Evolutionary conservation across 92 coral and sea anemone species (phyloP).

Genomic region (Montipora capitata): DNA sequence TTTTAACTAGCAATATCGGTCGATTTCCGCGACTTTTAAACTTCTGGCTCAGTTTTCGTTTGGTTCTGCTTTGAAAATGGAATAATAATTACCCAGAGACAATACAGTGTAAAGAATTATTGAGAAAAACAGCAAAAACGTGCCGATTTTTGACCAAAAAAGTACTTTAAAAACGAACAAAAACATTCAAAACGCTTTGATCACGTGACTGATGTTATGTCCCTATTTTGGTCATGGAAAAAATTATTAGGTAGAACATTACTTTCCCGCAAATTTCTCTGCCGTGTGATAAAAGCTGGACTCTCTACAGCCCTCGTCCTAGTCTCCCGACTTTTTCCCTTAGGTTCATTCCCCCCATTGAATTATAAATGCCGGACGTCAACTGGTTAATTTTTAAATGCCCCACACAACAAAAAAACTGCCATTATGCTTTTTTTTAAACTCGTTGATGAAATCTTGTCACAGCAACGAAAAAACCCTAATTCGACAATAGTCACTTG

Average conservation of each 20-base stretch:
- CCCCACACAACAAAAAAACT: neutral
- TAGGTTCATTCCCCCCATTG: neutral
- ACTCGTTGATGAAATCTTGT: neutral
- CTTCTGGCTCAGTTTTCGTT: too few species aligned
- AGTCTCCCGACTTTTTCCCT: neutral
- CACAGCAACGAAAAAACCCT: neutral
- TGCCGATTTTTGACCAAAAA: neutral
- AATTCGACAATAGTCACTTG: neutral
- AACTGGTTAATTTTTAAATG: neutral
- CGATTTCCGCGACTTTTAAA: too few species aligned
- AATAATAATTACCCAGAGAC: neutral
- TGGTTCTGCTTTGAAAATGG: neutral
- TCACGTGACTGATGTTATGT: neutral
- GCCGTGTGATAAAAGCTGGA: too few species aligned
- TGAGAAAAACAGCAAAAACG: too few species aligned
- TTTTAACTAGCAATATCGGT: too few species aligned
- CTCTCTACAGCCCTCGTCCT: neutral
- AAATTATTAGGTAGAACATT: too few species aligned
- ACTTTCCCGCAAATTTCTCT: too few species aligned
- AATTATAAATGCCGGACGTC: neutral
- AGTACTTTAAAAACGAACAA: constrained; percentile 7
- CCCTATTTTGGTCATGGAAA: neutral
- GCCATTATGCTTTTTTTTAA: neutral
- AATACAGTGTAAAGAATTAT: too few species aligned
- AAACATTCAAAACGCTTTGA: neutral